phyloP scores from a whole-genome alignment of 1,140 invertebrate genomes.

The Orchesella cincta region DNA sequence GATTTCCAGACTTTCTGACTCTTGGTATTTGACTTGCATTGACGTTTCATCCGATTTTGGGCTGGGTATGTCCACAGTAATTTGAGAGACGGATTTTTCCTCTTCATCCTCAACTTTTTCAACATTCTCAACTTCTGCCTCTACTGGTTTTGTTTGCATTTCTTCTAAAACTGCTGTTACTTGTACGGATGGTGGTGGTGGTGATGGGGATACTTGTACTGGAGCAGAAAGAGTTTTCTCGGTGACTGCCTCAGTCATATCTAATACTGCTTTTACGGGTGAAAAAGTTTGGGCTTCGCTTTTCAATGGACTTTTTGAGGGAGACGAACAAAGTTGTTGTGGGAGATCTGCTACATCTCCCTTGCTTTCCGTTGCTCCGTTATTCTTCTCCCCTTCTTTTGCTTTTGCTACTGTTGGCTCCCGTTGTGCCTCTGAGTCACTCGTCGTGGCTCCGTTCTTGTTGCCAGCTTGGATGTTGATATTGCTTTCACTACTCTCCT shows the following conservation, averaged over 20 bases:
- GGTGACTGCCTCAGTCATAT: neutral
- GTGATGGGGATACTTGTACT: neutral
- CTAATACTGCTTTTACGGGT: neutral
- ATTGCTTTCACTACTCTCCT: conserved; percentile 6
- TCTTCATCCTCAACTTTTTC: neutral
- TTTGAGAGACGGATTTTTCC: conserved; percentile 1
- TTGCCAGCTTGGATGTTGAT: neutral
- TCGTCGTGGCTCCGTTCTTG: neutral
- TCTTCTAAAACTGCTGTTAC: neutral
- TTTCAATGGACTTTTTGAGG: neutral
- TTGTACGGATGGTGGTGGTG: neutral
- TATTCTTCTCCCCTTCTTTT: conserved; percentile 9
- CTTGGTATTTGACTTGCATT: neutral
- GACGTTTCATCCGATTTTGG: neutral
- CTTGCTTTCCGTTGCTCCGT: neutral
- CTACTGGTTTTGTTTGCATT: neutral
- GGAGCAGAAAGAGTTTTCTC: neutral
- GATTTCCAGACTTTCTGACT: neutral
- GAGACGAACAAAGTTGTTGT: neutral
- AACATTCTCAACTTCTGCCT: neutral
- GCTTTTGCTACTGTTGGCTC: conserved; percentile 8
- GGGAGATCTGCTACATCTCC: conserved; percentile 23
- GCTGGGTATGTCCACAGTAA: neutral
- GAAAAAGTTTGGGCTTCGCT: neutral
- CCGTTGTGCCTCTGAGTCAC: conserved; percentile 17